Percentiles rank a stretch among this genome's conserved stretches.
Conservation (phyloP, 2,113 vertebrate species). For the Lepisosteus oculatus region DNA sequence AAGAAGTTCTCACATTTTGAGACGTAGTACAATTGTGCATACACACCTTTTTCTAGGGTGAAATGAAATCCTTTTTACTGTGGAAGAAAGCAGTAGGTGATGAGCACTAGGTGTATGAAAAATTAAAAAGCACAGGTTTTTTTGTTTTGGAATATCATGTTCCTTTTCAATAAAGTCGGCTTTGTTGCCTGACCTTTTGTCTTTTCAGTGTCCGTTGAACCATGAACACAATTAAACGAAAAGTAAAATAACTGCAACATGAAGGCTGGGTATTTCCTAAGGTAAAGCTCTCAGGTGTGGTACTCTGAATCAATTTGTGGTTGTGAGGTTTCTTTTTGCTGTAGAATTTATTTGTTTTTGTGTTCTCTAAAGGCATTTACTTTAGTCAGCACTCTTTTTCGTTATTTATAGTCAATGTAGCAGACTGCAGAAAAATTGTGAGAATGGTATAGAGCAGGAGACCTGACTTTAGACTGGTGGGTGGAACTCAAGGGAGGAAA, state of each 20-base stretch:
- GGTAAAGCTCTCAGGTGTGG: not conserved
- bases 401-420: conserved; percentile 20
- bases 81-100: not conserved
- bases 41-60: not conserved
- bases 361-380: conserved; percentile 16
- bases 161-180: too few relatives aligned
- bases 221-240: conserved; percentile 2
- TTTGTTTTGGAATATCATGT: too few relatives aligned
- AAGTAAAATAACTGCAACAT: conserved; percentile 9
- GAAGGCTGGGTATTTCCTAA: not conserved
- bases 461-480: not conserved
- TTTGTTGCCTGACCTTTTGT: too few relatives aligned
- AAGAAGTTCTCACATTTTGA: not conserved
- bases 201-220: too few relatives aligned
- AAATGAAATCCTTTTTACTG: not conserved
- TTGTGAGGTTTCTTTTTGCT: not conserved
- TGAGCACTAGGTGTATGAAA: too few relatives aligned
- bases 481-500: not conserved
- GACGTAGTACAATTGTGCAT: not conserved
- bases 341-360: not conserved
- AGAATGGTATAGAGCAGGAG: conserved; percentile 14
- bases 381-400: conserved; percentile 12
- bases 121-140: too few relatives aligned
- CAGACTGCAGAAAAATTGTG: conserved; percentile 8
- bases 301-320: not conserved